Evolutionary conservation across 2,888 invertebrate genomes (phyloP), one percentile per base, ranked within the genome.

Genomic region (Encarsia formosa): DNA sequence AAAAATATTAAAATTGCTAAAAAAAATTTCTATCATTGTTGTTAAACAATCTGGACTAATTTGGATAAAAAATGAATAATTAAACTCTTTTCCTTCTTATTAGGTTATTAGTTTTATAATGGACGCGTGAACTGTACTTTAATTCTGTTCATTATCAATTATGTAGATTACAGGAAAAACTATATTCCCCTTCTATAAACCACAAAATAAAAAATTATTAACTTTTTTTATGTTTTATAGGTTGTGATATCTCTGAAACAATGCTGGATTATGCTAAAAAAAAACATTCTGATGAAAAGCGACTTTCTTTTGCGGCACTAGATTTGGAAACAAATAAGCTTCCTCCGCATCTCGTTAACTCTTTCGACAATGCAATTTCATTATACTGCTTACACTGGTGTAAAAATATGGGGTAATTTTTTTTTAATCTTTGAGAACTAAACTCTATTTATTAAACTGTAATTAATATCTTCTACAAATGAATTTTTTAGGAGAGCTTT

Each of bases 301-400:
- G 76, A 24, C 59, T 77, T 19, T 67, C 71, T 2, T 78, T 77
- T 57, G 44, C 67, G 2, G 65, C 72, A 43, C 66, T 84, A 51
- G 84, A 89, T 63, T 83, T 89, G 35, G 72, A 75, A 39, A 72
- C 79, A 1, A 70, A 76, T 0, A 67, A 76, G 20, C 57, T 84
- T 42, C 79, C 81, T 0, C 67, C 70, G 1, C 73, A 79, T 19
- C 63, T 80, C 39, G 63, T 72, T 15, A 77, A 74, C 45, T 65
- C 72, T 23, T 89, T 86, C 63, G 79, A 85, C 65, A 86, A 88
- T 65, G 79, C 82, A 0, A 82, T 87, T 46, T 89, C 89, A 0
- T 88, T 89, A 67, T 88, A 88, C 68, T 83, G 87, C 56, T 75
- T 91, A 4, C 88, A 90, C 64, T 90, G 90, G 90, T 81, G 89